These are phyloP conservation scores for Ctenochaetus hawaiiensis DNA, from an alignment of 2,797 vertebrate genomes.

Conservation along the genomic window DNA sequence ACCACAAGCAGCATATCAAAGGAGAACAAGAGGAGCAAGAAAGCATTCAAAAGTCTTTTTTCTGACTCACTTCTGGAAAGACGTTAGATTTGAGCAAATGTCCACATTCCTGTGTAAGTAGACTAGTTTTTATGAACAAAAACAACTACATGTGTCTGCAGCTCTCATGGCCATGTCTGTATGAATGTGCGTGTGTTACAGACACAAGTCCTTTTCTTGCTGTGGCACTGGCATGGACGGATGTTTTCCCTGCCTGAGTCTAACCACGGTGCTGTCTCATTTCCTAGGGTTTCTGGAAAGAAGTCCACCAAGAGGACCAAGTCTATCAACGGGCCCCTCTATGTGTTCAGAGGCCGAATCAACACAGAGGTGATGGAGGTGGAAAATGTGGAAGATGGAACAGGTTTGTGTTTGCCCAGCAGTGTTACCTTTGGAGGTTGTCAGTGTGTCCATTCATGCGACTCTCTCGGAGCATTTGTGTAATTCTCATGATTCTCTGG, in stretches of 20 bases:
- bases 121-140: conserved; percentile 39
- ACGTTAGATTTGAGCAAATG: conserved; percentile 23
- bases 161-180: conserved; percentile 16
- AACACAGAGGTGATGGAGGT: conserved; percentile 99
- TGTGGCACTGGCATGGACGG: conserved; percentile 49
- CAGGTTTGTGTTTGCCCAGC: conserved; percentile 94
- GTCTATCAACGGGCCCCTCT: conserved; percentile 95
- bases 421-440: conserved; percentile 17
- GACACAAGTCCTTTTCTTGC: conserved; percentile 45
- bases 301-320: conserved; percentile 98
- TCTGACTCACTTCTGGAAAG: conserved; percentile 19
- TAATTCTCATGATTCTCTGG: conserved; percentile 8
- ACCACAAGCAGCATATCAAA: background rate
- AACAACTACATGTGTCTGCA: conserved; percentile 32
- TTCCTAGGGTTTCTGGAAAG: conserved; percentile 93
- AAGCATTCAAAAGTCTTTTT: conserved; percentile 16
- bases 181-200: conserved; percentile 44
- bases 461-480: background rate
- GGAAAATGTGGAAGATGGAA: conserved; percentile 98
- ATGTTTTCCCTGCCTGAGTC: conserved; percentile 61
- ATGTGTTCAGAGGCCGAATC: conserved; percentile 95
- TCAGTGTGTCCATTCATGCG: conserved; percentile 41
- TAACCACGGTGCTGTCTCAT: conserved; percentile 69
- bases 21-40: conserved; percentile 10
- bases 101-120: conserved; percentile 39